Base-by-base conservation (phyloP, 2,888 invertebrate species). In the Operophtera brumata region DNA sequence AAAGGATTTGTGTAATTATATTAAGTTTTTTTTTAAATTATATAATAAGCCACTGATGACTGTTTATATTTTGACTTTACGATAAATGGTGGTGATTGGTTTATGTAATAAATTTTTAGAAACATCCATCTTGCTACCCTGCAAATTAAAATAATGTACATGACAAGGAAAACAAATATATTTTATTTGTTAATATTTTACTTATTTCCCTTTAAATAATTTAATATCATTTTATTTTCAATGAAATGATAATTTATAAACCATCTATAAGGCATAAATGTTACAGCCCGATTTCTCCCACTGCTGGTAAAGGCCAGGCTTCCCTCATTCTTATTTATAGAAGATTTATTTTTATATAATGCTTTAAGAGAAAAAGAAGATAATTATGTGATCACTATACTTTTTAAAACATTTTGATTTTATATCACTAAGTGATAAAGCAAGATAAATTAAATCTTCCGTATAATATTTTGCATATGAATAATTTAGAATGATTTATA, bases 351-450 rank as follows among this genome's bases (percentile, higher is more conserved):
- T 41, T 46, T 37, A 47, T 57, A 44, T n/a, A n/a, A n/a, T 49
- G 50, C 45, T 54, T 56, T 76, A 75, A 77, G 70, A 72, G 71
- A 66, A 78, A 83, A 82, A 75, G 76, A 84, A 86, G 82, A 84
- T 86, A n/a, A n/a, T n/a, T n/a, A 85, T 86, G 82, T 79, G 70
- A 76, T 72, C 69, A 73, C 78, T 80, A 79, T 75, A 78, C 74
- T 64, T 45, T 59, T 56, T 53, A 39, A 51, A 72, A 71, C 69
- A 61, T 65, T 64, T 72, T 68, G 60, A 60, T 73, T 77, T 78
- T 76, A 73, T 70, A 84, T 77, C 83, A 82, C 83, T 78, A 77
- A 57, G 82, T 83, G 82, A 83, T 75, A 61, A 69, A 70, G 70
- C 62, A 58, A 55, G 37, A 52, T 35, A 77, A 78, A 71, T 64